Conservation (phyloP, 2,888 invertebrate genomes). For the Agrotis segetum region DNA sequence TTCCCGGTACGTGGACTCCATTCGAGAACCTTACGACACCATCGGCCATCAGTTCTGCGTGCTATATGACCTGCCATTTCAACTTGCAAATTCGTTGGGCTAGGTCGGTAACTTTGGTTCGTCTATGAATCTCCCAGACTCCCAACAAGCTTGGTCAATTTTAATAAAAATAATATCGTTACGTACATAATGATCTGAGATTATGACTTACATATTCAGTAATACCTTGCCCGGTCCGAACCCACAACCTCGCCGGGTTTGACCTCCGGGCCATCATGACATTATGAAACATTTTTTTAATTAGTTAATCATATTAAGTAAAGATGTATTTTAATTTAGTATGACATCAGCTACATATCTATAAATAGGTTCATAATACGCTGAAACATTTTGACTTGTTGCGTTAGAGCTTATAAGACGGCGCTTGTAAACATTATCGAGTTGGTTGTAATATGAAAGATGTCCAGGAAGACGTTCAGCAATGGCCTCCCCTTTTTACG, state of each 20-base stretch:
- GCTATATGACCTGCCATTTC: too few species aligned
- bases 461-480: too few species aligned
- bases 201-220: not conserved
- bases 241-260: conserved; percentile 5
- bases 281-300: conserved; percentile 14
- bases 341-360: conserved; percentile 14
- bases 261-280: conserved; percentile 11
- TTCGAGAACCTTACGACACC: too few species aligned
- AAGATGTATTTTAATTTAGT: conserved; percentile 8
- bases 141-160: not conserved
- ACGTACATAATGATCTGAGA: not conserved
- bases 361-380: not conserved
- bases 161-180: conserved; percentile 1
- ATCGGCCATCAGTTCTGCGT: too few species aligned
- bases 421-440: too few species aligned
- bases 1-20: too few species aligned
- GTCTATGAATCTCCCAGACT: too few species aligned
- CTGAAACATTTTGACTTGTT: conserved; percentile 5
- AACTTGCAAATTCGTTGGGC: too few species aligned
- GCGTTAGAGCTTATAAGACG: not conserved
- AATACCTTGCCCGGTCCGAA: conserved; percentile 12
- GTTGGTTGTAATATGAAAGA: too few species aligned
- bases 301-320: conserved; percentile 4
- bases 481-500: too few species aligned
- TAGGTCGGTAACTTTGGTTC: too few species aligned